phyloP scores from a whole-genome alignment of 2,113 vertebrate species.

The Hydrolagus affinis region DNA sequence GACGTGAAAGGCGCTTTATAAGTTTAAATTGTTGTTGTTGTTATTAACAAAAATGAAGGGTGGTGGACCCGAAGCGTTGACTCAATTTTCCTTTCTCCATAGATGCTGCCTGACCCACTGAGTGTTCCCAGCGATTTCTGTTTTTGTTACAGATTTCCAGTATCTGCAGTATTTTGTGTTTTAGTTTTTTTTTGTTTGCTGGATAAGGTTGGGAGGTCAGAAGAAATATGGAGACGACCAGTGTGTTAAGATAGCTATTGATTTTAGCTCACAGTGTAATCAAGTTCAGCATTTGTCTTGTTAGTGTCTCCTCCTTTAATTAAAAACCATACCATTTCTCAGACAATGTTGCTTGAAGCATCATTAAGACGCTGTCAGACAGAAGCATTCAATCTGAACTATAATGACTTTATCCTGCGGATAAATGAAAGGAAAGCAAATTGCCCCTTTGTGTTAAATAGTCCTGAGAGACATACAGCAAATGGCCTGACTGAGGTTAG shows the following conservation, averaged over 20 bases:
- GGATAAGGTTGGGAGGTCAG: not conserved
- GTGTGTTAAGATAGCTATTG: conserved; percentile 24
- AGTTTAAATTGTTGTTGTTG: too few species aligned
- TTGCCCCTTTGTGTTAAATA: conserved; percentile 31
- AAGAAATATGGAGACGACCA: conserved; percentile 6
- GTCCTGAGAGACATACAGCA: conserved; percentile 29
- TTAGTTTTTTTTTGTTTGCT: not conserved
- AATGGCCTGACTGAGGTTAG: conserved; percentile 30
- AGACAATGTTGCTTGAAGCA: conserved; percentile 20
- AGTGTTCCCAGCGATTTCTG: too few species aligned
- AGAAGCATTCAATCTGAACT: conserved; percentile 23
- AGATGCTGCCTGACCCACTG: too few species aligned
- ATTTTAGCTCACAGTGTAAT: conserved; percentile 24
- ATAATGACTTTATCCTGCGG: conserved; percentile 28
- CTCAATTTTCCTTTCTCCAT: too few species aligned
- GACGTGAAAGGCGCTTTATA: too few species aligned
- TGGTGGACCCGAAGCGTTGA: too few species aligned
- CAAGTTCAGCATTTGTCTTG: conserved; percentile 32
- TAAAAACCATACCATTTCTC: conserved; percentile 27
- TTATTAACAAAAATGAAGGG: too few species aligned
- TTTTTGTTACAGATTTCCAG: too few species aligned
- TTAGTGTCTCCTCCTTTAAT: conserved; percentile 28
- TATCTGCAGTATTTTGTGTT: too few species aligned
- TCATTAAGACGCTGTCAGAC: conserved; percentile 27
- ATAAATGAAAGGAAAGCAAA: conserved; percentile 30